These are phyloP conservation scores for Pseudopipra pipra DNA, from an alignment of 2,113 vertebrate genomes.

Conservation along the genomic window DNA sequence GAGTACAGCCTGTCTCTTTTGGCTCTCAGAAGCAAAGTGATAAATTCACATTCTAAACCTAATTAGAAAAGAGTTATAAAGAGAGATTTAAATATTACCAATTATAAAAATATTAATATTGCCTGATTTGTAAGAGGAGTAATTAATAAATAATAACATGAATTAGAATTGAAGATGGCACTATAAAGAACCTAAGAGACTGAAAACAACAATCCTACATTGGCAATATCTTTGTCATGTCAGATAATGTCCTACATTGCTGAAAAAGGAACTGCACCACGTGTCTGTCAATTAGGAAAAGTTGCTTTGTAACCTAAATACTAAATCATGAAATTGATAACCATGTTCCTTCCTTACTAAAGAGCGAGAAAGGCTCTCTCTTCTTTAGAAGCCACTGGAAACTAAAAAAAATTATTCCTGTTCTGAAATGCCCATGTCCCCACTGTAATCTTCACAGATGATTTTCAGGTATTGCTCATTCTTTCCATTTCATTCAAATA, in stretches of 20 bases:
- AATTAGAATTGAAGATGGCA: not conserved
- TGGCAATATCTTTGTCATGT: not conserved
- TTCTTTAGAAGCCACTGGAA: not conserved
- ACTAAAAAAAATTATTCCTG: not conserved
- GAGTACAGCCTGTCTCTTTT: not conserved
- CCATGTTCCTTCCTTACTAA: not conserved
- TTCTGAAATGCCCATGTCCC: not conserved
- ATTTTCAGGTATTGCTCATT: not conserved
- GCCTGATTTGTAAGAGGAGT: not conserved
- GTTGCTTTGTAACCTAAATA: not conserved
- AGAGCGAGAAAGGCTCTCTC: not conserved
- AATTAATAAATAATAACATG: not conserved
- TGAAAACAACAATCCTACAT: not conserved
- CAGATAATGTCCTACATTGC: not conserved
- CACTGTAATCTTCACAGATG: not conserved
- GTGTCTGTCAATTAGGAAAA: not conserved
- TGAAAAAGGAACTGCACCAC: not conserved
- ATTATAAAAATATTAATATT: not conserved
- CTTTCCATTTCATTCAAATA: not conserved
- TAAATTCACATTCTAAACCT: not conserved
- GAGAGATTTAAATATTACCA: not conserved
- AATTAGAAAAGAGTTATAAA: not conserved
- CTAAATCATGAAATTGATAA: not conserved
- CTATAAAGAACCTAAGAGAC: not conserved
- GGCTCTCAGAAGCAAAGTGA: not conserved